Percentiles rank a stretch among this genome's conserved stretches.
These are phyloP conservation scores for Muscidifurax raptorellus DNA, from an alignment of 1,140 invertebrate genomes.

Conservation along the genomic window DNA sequence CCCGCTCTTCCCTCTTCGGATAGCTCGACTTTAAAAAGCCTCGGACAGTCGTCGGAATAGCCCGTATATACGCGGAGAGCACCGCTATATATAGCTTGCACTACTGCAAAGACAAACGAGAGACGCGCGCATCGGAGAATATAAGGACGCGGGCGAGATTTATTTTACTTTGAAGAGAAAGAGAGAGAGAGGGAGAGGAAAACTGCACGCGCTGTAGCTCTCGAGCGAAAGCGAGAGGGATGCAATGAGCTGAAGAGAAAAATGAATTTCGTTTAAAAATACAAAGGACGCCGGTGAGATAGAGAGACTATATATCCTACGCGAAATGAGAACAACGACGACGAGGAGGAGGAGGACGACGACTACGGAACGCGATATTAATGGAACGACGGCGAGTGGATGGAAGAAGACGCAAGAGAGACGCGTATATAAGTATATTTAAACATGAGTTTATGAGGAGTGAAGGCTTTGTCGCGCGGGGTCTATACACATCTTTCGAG, in stretches of 20 bases:
- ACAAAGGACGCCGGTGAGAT: conserved; percentile 18
- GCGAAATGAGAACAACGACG: background rate
- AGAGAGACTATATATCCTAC: background rate
- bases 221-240: background rate
- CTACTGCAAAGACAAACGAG: conserved; percentile 17
- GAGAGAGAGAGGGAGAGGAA: background rate
- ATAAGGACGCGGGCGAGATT: conserved; percentile 31
- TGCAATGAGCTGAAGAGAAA: conserved; percentile 28
- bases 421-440: background rate
- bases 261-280: conserved; percentile 48
- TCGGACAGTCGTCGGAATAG: background rate
- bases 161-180: conserved; percentile 36
- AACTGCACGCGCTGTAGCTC: no score
- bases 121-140: conserved; percentile 2
- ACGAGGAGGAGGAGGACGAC: background rate
- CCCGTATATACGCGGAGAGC: background rate
- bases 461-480: no score
- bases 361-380: background rate
- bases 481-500: no score
- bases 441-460: background rate
- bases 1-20: background rate
- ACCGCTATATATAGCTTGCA: no score
- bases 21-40: background rate
- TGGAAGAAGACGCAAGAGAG: background rate
- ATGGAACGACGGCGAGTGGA: background rate